phyloP scores from a whole-genome alignment of 2,113 vertebrate species.

The Malaclemys terrapin region DNA sequence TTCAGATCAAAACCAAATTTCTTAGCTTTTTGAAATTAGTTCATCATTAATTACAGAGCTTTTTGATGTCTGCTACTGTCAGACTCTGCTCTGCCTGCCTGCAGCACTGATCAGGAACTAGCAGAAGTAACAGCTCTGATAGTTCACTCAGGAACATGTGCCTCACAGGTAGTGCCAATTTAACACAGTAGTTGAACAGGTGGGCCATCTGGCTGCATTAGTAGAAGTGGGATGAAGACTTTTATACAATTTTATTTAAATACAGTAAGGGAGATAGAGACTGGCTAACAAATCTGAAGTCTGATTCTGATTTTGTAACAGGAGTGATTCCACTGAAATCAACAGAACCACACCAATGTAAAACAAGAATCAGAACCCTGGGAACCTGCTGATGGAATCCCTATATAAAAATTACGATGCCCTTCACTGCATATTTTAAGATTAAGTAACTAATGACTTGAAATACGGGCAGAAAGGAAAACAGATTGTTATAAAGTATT shows the following conservation, averaged over 20 bases:
- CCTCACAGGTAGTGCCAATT: not conserved
- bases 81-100: not conserved
- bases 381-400: not conserved
- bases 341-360: not conserved
- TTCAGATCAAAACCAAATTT: not conserved
- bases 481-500: not conserved
- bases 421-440: not conserved
- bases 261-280: not conserved
- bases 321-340: not conserved
- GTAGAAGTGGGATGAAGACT: not conserved
- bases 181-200: not conserved
- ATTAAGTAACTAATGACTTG: not conserved
- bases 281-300: not conserved
- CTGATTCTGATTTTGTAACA: not conserved
- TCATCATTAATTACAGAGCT: not conserved
- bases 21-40: not conserved
- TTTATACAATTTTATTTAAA: not conserved
- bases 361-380: not conserved
- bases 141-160: rapidly evolving
- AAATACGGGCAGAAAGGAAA: not conserved
- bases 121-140: not conserved
- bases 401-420: not conserved
- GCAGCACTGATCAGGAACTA: not conserved
- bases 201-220: not conserved
- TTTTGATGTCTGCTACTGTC: not conserved